Evolutionary conservation across 1,140 invertebrate species (phyloP), one percentile per base, ranked within the genome.

Genomic region (Tetramorium simillimum): DNA sequence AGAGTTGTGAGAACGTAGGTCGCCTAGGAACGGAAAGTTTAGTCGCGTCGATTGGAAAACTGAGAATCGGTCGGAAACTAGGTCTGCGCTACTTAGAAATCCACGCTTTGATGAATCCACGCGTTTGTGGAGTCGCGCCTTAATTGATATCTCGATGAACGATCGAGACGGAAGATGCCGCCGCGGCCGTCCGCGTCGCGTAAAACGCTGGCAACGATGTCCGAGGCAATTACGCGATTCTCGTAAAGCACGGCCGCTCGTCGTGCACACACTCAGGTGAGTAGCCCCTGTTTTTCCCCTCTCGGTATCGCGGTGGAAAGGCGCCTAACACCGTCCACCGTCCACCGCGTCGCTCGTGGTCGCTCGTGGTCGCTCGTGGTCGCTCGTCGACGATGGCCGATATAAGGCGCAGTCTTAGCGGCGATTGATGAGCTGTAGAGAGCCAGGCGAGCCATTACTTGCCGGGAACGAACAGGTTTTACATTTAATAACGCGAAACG

Each of bases 401-500:
- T 84, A 75, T 84, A 84, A 75, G 65, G n/a, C 63, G 63, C 63
- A 40, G 28, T 49, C 67, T 33, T 69, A 69, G 33, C 46, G 33
- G 80, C 80, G 80, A 87, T 84, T 87, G 86, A 87, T 84, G 78
- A 87, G 86, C 78, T 46, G 86, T 82, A 87, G 86, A 84, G 86
- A 87, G 77, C 43, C 78, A 16, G 63, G 40, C 37, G 67, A 46
- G 73, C 82, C 86, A 87, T 87, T 87, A 87, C 81, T 75, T 46
- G 69, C 86, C 69, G 51, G 53, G 69, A 87, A 87, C 73, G 81
- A 87, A 86, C 86, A 86, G 82, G 86, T 88, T 88, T 87, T 85
- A 87, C 86, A 88, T 88, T 88, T 88, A 88, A 88, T 88, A 88
- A 88, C 82, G 86, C 73, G 82, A 88, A 86, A 78, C 72, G 86